Conservation (phyloP, 2,888 invertebrate genomes). For the Pegoplata infirma region DNA sequence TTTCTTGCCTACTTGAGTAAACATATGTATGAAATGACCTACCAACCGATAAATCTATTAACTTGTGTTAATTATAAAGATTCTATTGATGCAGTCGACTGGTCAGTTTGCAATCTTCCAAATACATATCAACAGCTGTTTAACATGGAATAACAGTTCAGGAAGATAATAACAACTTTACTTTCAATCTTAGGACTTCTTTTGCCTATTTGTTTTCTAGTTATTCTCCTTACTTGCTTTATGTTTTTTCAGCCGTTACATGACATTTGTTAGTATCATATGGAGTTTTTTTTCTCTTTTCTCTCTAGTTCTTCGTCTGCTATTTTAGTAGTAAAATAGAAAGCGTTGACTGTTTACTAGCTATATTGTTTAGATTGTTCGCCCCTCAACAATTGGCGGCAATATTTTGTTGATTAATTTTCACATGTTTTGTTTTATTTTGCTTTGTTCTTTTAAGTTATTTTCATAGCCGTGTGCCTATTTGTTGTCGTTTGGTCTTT, state of each 20-base stretch:
- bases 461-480: neutral
- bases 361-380: neutral
- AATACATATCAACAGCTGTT: too few relatives aligned
- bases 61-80: neutral
- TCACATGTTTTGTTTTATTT: neutral
- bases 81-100: neutral
- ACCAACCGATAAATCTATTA: slow-evolving; percentile 38
- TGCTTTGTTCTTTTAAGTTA: neutral
- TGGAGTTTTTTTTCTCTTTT: neutral
- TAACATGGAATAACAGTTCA: neutral
- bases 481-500: neutral
- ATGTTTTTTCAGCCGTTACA: neutral
- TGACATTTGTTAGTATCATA: neutral
- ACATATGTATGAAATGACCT: slow-evolving; percentile 20
- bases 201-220: neutral
- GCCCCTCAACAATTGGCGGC: slow-evolving; percentile 5
- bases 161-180: neutral
- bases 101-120: neutral
- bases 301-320: neutral
- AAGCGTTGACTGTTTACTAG: neutral
- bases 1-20: neutral
- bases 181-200: neutral
- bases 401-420: slow-evolving; percentile 8
- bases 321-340: neutral
- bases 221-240: neutral